A percentile compares a stretch with the other conserved stretches of the same genome.
Conservation (phyloP, 2,797 vertebrate species). For the Channallabes apus region DNA sequence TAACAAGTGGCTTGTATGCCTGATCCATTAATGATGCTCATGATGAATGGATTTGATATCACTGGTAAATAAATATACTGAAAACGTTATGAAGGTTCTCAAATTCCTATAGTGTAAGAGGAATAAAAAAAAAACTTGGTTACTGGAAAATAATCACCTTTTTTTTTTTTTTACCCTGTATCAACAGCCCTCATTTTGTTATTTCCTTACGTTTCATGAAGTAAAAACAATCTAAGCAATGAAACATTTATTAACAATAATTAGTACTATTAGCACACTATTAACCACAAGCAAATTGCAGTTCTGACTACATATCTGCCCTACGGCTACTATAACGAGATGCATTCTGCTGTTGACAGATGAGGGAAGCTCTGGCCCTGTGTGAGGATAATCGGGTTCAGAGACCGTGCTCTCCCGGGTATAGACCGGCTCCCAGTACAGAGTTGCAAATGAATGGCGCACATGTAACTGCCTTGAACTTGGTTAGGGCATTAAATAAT, state of each 20-base stretch:
- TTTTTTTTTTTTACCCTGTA: background rate
- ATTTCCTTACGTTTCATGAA: background rate
- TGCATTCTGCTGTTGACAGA: slow-evolving; percentile 45
- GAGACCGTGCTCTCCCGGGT: slow-evolving; percentile 50
- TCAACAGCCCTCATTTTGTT: background rate
- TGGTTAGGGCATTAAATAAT: slow-evolving; percentile 59
- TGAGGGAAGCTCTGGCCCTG: slow-evolving; percentile 38
- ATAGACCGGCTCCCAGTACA: slow-evolving; percentile 48
- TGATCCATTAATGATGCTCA: too few species aligned
- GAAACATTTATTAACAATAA: slow-evolving; percentile 4
- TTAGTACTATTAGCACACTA: background rate
- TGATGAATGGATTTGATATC: too few species aligned
- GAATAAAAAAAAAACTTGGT: slow-evolving; percentile 4
- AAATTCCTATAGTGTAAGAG: background rate
- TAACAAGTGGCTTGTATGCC: background rate
- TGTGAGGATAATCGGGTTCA: slow-evolving; percentile 40
- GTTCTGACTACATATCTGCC: slow-evolving; percentile 36
- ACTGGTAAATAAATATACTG: too few species aligned
- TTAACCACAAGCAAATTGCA: slow-evolving; percentile 19
- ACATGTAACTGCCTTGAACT: slow-evolving; percentile 59
- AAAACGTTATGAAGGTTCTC: background rate
- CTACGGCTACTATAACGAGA: slow-evolving; percentile 41
- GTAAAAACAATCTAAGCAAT: background rate
- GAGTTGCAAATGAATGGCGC: slow-evolving; percentile 54
- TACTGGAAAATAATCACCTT: background rate